These are phyloP conservation scores for Chiloscyllium punctatum DNA, from an alignment of 2,797 vertebrate genomes.

Conservation along the genomic window DNA sequence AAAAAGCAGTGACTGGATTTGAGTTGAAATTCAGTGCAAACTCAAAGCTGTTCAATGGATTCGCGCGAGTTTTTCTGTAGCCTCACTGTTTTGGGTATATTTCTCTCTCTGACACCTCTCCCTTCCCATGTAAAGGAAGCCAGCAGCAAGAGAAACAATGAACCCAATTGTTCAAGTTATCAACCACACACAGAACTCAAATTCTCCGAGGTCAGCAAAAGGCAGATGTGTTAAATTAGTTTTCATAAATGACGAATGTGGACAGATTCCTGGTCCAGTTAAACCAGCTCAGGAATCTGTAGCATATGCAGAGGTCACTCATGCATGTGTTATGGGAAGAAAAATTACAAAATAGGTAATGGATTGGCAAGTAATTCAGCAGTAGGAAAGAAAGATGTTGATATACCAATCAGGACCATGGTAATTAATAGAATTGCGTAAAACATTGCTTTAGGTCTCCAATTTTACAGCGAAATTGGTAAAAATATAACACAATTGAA, in stretches of 20 bases:
- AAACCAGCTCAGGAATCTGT: background rate
- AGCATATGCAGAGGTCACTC: slow-evolving; percentile 2
- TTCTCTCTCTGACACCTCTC: slow-evolving; percentile 15
- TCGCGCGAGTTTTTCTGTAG: background rate
- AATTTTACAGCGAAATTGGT: background rate
- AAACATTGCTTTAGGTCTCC: background rate
- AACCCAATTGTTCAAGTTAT: slow-evolving; percentile 2
- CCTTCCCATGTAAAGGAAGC: background rate
- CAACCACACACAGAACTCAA: slow-evolving; percentile 19
- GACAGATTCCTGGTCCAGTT: slow-evolving; percentile 22
- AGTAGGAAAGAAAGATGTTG: background rate
- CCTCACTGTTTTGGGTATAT: background rate
- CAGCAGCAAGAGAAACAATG: slow-evolving; percentile 16
- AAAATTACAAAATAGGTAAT: background rate
- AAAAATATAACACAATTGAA: background rate
- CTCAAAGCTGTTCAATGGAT: background rate
- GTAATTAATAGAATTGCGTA: background rate
- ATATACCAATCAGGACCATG: background rate
- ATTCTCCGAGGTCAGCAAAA: background rate
- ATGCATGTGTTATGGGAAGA: background rate
- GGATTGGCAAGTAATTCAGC: background rate
- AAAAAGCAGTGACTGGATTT: background rate
- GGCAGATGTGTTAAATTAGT: slow-evolving; percentile 36
- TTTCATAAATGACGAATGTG: slow-evolving; percentile 1
- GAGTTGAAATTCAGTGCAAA: background rate